Evolutionary conservation across 1,140 invertebrate genomes (phyloP).

Genomic region (Eurosta solidaginis): DNA sequence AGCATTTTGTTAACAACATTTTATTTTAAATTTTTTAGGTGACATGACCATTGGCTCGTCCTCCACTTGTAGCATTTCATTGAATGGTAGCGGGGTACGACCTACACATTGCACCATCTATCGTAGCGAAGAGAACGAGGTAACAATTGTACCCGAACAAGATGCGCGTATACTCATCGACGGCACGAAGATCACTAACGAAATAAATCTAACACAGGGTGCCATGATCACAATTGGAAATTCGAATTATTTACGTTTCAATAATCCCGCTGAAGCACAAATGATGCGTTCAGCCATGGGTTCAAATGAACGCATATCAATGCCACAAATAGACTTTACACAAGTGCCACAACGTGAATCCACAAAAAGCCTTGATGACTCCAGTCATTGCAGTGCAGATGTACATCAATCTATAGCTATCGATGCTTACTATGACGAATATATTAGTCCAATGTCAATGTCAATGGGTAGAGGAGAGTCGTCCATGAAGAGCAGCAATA

Average conservation of each 20-base stretch:
- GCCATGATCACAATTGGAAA: conserved; percentile 86
- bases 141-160: conserved; percentile 73
- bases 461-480: not conserved
- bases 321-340: conserved; percentile 63
- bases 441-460: conserved; percentile 38
- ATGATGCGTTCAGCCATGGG: conserved; percentile 69
- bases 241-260: conserved; percentile 87
- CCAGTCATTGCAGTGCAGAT: conserved; percentile 10
- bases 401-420: conserved; percentile 42
- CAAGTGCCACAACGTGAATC: conserved; percentile 46
- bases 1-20: not conserved
- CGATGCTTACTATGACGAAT: conserved; percentile 51
- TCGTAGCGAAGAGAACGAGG: conserved; percentile 72
- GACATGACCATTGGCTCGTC: conserved; percentile 75
- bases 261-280: conserved; percentile 85
- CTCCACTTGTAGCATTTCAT: conserved; percentile 75
- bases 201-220: conserved; percentile 64
- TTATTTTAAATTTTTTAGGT: conserved; percentile 64
- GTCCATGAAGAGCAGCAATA: not conserved
- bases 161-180: conserved; percentile 54
- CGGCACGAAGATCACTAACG: conserved; percentile 46
- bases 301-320: conserved; percentile 70
- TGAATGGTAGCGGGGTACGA: conserved; percentile 81
- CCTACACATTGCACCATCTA: conserved; percentile 79
- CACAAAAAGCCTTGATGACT: conserved; percentile 8